These are phyloP conservation scores for Zaprionus kolodkinae DNA, from an alignment of 1,140 invertebrate species.

Conservation along the genomic window DNA sequence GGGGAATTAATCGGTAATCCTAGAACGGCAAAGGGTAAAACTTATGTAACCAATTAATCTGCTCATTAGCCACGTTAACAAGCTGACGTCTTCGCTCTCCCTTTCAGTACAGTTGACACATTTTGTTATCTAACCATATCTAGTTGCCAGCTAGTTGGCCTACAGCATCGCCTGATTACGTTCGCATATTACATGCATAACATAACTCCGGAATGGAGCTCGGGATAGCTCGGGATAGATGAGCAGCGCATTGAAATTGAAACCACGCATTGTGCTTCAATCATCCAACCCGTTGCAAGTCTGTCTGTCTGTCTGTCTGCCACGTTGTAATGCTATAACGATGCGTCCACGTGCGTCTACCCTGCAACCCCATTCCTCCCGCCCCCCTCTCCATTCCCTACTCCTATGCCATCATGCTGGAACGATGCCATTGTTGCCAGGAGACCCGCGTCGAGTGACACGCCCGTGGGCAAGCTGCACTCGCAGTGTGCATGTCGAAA, in stretches of 20 bases:
- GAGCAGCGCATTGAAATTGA: slow-evolving; percentile 23
- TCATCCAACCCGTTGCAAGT: slow-evolving; percentile 39
- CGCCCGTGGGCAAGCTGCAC: slow-evolving; percentile 14
- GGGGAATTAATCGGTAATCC: too few relatives aligned
- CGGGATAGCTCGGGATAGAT: too few relatives aligned
- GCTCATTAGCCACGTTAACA: neutral
- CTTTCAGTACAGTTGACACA: too few relatives aligned
- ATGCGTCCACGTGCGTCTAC: slow-evolving; percentile 25
- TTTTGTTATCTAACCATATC: neutral
- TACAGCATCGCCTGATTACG: slow-evolving; percentile 23
- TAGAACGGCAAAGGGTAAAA: too few relatives aligned
- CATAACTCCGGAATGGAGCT: slow-evolving; percentile 16
- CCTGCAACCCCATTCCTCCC: too few relatives aligned
- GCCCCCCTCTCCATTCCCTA: too few relatives aligned
- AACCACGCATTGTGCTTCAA: slow-evolving; percentile 43
- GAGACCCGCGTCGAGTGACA: slow-evolving; percentile 7
- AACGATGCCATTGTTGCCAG: slow-evolving; percentile 38
- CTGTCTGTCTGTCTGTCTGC: too few relatives aligned
- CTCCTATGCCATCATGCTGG: slow-evolving; percentile 11
- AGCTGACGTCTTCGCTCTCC: too few relatives aligned
- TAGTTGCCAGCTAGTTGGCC: slow-evolving; percentile 1
- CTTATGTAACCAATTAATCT: neutral
- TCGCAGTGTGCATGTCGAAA: slow-evolving; percentile 41
- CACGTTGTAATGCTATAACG: slow-evolving; percentile 23
- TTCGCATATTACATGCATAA: slow-evolving; percentile 19